Evolutionary conservation across 2,888 invertebrate species (phyloP).

Genomic region (Lasioglossum lativentre): DNA sequence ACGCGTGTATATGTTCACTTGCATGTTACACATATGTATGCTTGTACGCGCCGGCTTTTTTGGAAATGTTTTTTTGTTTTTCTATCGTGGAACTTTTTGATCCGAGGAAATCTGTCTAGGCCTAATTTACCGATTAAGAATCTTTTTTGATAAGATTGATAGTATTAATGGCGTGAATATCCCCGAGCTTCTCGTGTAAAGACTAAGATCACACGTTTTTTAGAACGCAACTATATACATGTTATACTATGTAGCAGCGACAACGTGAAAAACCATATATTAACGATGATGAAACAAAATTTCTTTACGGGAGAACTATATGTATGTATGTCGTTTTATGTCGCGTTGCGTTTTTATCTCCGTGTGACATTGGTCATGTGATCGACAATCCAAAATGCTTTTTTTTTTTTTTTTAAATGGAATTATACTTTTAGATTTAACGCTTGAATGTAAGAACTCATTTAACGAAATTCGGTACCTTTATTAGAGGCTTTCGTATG

Average conservation of each 20-base stretch:
- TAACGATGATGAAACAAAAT: neutral
- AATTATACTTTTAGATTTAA: conserved; percentile 14
- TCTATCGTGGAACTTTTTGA: neutral
- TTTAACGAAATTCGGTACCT: conserved; percentile 22
- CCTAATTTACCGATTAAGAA: conserved; percentile 21
- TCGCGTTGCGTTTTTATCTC: neutral
- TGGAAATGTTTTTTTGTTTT: neutral
- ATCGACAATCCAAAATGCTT: conserved; percentile 19
- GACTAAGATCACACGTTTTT: conserved; percentile 13
- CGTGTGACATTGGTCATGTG: conserved; percentile 12
- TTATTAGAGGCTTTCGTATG: neutral
- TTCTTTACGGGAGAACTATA: too few relatives aligned
- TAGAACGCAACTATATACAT: neutral
- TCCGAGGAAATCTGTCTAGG: conserved; percentile 10
- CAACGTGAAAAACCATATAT: neutral
- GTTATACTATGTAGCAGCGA: neutral
- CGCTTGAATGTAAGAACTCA: conserved; percentile 4
- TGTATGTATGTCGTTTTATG: neutral
- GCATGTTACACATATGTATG: conserved; percentile 11
- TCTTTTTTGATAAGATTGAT: conserved; percentile 6
- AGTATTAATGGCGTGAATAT: conserved; percentile 24
- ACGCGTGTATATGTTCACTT: neutral
- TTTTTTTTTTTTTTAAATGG: neutral
- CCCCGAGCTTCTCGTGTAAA: conserved; percentile 10
- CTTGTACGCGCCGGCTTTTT: neutral